These are phyloP conservation scores for Rhinichthys osculus DNA, from an alignment of 2,797 vertebrate genomes.

Conservation along the genomic window DNA sequence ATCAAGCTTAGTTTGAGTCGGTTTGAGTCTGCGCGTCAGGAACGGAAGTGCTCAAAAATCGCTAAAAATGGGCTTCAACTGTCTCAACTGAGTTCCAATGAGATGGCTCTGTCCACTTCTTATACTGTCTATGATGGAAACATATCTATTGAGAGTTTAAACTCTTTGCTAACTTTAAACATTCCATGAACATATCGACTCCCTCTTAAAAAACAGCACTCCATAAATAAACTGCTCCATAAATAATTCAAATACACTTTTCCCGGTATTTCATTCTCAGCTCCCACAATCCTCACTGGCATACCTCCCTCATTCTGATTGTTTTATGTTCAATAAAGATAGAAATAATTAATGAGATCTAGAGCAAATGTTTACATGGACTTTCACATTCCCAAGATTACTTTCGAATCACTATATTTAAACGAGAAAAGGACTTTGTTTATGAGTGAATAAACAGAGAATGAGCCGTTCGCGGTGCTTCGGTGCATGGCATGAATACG, in stretches of 20 bases:
- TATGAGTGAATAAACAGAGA: constrained; percentile 13
- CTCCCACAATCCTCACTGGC: constrained; percentile 25
- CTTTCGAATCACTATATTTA: constrained; percentile 13
- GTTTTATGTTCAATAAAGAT: constrained; percentile 22
- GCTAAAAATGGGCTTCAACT: too few species aligned
- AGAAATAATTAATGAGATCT: neutral
- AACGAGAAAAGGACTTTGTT: neutral
- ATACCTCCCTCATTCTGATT: constrained; percentile 25
- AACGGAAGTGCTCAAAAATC: too few species aligned
- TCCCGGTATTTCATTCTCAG: constrained; percentile 20
- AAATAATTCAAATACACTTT: constrained; percentile 37
- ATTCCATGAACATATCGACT: constrained; percentile 30
- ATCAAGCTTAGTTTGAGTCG: too few species aligned
- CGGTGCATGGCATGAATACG: neutral
- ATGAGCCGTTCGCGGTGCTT: neutral
- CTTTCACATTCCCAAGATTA: constrained; percentile 22
- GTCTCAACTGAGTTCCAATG: too few species aligned
- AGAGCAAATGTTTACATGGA: constrained; percentile 29
- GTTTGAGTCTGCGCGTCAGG: too few species aligned
- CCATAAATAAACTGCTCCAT: neutral
- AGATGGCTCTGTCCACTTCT: too few species aligned
- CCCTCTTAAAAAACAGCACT: constrained; percentile 2
- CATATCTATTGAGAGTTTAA: constrained; percentile 25
- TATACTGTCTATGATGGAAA: neutral
- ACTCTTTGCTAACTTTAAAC: constrained; percentile 6